These are phyloP conservation scores for Allophyes oxyacanthae DNA, from an alignment of 2,888 invertebrate genomes.

Conservation along the genomic window DNA sequence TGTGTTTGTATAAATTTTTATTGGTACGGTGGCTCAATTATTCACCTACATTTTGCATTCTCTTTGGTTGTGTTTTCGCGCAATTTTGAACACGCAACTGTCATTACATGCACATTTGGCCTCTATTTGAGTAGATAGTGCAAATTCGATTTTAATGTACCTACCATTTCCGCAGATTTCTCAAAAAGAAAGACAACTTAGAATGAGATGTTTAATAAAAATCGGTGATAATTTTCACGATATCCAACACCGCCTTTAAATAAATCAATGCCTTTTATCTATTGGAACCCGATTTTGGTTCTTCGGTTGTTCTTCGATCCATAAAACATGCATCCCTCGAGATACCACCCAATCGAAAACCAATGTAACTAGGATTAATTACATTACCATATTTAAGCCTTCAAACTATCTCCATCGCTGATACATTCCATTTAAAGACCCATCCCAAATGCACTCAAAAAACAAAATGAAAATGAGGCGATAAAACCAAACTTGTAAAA, in stretches of 20 bases:
- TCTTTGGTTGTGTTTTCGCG: conserved; percentile 28
- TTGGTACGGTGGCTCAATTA: conserved; percentile 46
- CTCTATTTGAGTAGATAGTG: background rate
- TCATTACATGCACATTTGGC: conserved; percentile 14
- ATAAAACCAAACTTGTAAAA: conserved; percentile 41
- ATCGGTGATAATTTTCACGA: background rate
- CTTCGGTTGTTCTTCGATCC: too few species aligned
- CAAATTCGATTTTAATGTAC: conserved; percentile 18
- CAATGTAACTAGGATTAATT: conserved; percentile 40
- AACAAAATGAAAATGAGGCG: conserved; percentile 35
- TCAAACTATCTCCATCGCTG: conserved; percentile 15
- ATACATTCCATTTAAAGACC: conserved; percentile 29
- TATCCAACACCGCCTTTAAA: too few species aligned
- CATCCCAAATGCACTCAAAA: conserved; percentile 44
- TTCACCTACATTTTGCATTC: conserved; percentile 43
- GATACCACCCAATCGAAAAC: conserved; percentile 18
- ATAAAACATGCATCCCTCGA: conserved; percentile 37
- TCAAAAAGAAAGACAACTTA: background rate
- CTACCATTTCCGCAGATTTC: background rate
- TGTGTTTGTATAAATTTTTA: conserved; percentile 56
- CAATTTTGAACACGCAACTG: conserved; percentile 13
- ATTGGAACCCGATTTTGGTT: too few species aligned
- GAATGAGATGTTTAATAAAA: too few species aligned
- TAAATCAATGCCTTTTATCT: too few species aligned
- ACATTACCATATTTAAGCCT: conserved; percentile 46